phyloP scores from a whole-genome alignment of 2,113 vertebrate genomes.

The Sterrhoptilus dennistouni region DNA sequence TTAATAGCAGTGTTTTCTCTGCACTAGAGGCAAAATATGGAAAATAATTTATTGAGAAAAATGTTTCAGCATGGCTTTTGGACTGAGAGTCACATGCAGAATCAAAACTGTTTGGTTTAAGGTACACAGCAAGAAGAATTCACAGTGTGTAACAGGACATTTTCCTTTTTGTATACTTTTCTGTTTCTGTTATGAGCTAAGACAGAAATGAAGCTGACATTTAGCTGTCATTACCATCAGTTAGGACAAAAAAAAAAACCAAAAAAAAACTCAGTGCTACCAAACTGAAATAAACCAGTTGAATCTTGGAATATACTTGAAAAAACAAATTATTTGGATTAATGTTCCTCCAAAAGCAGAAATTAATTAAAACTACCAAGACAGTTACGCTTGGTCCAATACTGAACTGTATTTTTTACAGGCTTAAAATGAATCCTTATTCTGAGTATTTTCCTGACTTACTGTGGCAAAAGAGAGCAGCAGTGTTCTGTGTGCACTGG shows the following conservation, averaged over 20 bases:
- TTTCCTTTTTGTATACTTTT: conserved; percentile 14
- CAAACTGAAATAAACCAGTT: not conserved
- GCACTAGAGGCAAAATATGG: conserved; percentile 12
- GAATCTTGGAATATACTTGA: not conserved
- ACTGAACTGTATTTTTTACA: not conserved
- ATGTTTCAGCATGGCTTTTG: not conserved
- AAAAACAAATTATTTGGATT: not conserved
- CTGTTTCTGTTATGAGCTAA: conserved; percentile 14
- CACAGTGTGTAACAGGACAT: not conserved
- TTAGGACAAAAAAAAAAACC: not conserved
- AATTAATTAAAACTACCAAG: not conserved
- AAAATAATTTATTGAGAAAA: not conserved
- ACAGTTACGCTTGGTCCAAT: not conserved
- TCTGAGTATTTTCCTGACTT: not conserved
- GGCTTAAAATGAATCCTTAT: not conserved
- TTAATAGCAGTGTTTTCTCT: conserved; percentile 46
- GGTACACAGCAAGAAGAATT: not conserved
- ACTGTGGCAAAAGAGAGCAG: not conserved
- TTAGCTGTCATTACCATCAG: conserved; percentile 15
- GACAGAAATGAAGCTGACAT: conserved; percentile 13
- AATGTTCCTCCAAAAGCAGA: not conserved
- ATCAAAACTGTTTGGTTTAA: not conserved
- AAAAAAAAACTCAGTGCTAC: not conserved
- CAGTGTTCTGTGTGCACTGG: conserved; percentile 1
- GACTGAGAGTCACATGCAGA: not conserved